Base-by-base conservation (phyloP, 2,888 invertebrate species). In the Iselma pallidipennis region DNA sequence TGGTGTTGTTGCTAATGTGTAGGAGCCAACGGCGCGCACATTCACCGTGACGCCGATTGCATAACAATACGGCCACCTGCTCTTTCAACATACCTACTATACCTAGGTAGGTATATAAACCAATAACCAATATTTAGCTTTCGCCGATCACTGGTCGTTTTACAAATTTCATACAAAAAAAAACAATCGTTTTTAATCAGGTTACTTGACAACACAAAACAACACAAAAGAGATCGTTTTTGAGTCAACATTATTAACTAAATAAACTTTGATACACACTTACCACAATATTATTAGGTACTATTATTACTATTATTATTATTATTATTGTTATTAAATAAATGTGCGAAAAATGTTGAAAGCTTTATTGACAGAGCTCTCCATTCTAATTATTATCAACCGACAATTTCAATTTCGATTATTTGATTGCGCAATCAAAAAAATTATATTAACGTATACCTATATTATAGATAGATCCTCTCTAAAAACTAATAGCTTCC, bases 1-100 rank as follows among this genome's bases (percentile, higher is more conserved):
- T 60, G 60, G 60, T 54, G 61, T 54, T 65, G n/a, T n/a, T n/a
- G n/a, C n/a, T n/a, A n/a, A n/a, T n/a, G n/a, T 37, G 54, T 63
- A 63, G 65, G 65, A 65, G 63, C 58, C 57, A 53, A 61, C 57
- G 53, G 62, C 66, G 62, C 66, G 66, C 56, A 69, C 71, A 67
- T 69, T 68, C 67, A 70, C 67, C 61, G 50, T 64, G 61, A 57
- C 59, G 51, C 45, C 45, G 45, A 62, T 71, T 71, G 67, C 71
- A 66, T 69, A 71, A 71, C 61, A 67, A 61, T 10, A 19, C 67
- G 66, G 67, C 63, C 71, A 71, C 71, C 68, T 71, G 71, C 58
- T 67, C 66, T 70, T 70, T 68, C 59, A 49, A 65, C 54, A 61
- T 50, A 57, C 37, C 4, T 9, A 37, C 7, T 3, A 19, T 21